Evolutionary conservation across 2,113 vertebrate species (phyloP).

Genomic region (Paradoxurus hermaphroditus): DNA sequence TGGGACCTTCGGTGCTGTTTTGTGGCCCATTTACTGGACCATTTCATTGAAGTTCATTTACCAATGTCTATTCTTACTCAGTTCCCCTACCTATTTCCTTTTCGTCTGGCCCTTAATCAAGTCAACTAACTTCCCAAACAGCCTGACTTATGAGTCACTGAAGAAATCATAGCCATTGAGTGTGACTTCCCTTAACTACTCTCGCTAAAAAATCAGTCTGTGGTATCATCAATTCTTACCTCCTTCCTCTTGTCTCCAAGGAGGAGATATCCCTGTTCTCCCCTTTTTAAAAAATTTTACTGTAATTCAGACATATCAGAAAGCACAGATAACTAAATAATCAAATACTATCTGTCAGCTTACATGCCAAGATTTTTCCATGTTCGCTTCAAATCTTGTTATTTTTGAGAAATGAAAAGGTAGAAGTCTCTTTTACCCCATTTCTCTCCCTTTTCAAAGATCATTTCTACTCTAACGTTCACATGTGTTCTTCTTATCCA

Average conservation of each 20-base stretch:
- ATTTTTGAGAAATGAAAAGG: neutral
- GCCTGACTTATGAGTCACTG: neutral
- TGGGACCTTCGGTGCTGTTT: neutral
- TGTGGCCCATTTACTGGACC: neutral
- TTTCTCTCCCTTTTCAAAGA: neutral
- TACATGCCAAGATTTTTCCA: neutral
- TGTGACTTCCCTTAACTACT: neutral
- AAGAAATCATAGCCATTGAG: conserved; percentile 5
- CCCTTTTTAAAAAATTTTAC: neutral
- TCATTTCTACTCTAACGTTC: neutral
- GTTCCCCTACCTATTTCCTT: conserved; percentile 23
- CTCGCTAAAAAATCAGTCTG: neutral
- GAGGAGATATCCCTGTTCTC: neutral
- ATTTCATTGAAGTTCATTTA: neutral
- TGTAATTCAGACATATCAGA: neutral
- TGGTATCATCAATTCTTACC: neutral
- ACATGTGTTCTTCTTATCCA: neutral
- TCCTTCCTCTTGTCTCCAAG: neutral
- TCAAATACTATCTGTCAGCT: neutral
- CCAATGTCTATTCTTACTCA: neutral
- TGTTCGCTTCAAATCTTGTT: neutral
- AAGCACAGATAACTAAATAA: neutral
- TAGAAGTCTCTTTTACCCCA: neutral
- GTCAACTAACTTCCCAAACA: neutral
- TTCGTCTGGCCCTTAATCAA: neutral